phyloP scores from a whole-genome alignment of 2,113 vertebrate genomes.

The Desmodus rotundus region DNA sequence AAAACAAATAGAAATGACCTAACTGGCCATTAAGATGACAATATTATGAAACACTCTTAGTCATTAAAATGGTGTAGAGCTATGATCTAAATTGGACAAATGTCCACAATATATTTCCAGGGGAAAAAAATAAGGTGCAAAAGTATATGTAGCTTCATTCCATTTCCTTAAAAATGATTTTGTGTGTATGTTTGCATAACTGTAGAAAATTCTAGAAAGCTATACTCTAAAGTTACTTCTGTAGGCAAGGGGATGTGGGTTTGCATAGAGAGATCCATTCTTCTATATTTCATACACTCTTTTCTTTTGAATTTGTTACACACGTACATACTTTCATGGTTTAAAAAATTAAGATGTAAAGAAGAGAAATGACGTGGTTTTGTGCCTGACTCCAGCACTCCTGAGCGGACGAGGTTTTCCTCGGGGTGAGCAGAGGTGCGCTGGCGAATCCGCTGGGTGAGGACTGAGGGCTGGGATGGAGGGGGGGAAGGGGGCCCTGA shows the following conservation, averaged over 20 bases:
- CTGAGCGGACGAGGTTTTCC: not conserved
- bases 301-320: not conserved
- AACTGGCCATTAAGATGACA: not conserved
- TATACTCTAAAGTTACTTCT: not conserved
- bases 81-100: conserved; percentile 1
- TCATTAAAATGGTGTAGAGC: not conserved
- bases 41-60: not conserved
- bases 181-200: not conserved
- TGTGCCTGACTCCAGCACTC: not conserved
- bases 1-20: not conserved
- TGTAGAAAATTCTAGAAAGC: conserved; percentile 4
- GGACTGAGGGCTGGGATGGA: rapidly evolving
- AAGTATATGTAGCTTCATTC: not conserved
- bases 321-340: not conserved
- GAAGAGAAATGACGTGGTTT: not conserved
- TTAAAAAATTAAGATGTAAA: not conserved
- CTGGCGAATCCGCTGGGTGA: not conserved
- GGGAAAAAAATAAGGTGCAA: not conserved
- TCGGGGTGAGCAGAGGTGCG: too few relatives aligned
- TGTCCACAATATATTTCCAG: not conserved
- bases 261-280: not conserved
- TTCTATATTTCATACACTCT: not conserved
- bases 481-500: not conserved
- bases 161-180: not conserved
- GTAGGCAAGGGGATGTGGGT: not conserved